phyloP scores from a whole-genome alignment of 2,113 vertebrate genomes.

The Nibea coibor region DNA sequence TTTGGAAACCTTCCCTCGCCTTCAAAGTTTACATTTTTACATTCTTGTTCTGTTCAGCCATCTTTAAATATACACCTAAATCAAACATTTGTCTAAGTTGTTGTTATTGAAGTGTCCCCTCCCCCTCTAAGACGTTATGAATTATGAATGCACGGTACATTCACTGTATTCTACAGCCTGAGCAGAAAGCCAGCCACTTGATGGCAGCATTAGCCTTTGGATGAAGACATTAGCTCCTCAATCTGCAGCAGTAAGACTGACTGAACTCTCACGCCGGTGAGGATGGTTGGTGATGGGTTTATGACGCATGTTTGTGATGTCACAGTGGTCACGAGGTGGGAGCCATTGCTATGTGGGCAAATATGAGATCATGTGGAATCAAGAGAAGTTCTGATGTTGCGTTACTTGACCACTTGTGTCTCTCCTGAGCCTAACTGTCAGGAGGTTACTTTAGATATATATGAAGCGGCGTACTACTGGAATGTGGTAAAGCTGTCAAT shows the following conservation, averaged over 20 bases:
- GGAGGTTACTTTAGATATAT: too few relatives aligned
- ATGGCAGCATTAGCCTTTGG: constrained; percentile 69
- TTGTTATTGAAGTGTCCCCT: constrained; percentile 11
- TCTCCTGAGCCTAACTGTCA: background rate
- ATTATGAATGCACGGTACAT: background rate
- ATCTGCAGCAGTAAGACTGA: background rate
- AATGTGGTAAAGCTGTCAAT: too few relatives aligned
- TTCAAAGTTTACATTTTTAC: constrained; percentile 88
- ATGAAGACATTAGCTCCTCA: background rate
- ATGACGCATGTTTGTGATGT: background rate
- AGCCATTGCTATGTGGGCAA: too few relatives aligned
- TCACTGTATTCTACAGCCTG: background rate
- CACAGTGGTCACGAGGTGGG: background rate
- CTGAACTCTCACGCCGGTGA: background rate
- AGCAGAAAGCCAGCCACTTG: constrained; percentile 57
- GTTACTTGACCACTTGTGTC: background rate
- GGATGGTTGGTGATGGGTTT: background rate
- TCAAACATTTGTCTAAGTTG: constrained; percentile 87
- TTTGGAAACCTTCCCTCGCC: constrained; percentile 43
- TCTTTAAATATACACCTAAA: constrained; percentile 92
- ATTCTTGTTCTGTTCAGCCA: constrained; percentile 90
- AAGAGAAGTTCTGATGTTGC: background rate
- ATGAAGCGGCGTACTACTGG: too few relatives aligned
- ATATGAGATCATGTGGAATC: background rate
- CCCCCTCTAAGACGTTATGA: background rate